Percentiles rank a stretch among this genome's conserved stretches.
phyloP scores from a whole-genome alignment of 1,140 invertebrate species.

The silkworm (Bombyx mori) region ASM3026992v2 NC_085114.1:10558001-10558500 shows the following conservation, averaged over 20 bases:
- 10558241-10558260: background rate
- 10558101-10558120: background rate
- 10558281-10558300: background rate
- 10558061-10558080: background rate
- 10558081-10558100: background rate
- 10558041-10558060: no score
- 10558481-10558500: no score
- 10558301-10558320: constrained; percentile 21
- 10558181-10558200: background rate
- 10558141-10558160: no score
- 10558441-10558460: no score
- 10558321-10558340: constrained; percentile 36
- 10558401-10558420: no score
- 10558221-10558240: background rate
- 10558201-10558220: background rate
- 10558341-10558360: constrained; percentile 38
- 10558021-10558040: no score
- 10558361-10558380: constrained; percentile 32
- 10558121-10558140: no score
- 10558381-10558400: constrained; percentile 26
- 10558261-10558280: background rate
- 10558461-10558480: no score
- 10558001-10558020: no score
- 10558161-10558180: no score
- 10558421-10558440: no score